Conservation (phyloP, 2,797 vertebrate species). For the Oreochromis mossambicus region DNA sequence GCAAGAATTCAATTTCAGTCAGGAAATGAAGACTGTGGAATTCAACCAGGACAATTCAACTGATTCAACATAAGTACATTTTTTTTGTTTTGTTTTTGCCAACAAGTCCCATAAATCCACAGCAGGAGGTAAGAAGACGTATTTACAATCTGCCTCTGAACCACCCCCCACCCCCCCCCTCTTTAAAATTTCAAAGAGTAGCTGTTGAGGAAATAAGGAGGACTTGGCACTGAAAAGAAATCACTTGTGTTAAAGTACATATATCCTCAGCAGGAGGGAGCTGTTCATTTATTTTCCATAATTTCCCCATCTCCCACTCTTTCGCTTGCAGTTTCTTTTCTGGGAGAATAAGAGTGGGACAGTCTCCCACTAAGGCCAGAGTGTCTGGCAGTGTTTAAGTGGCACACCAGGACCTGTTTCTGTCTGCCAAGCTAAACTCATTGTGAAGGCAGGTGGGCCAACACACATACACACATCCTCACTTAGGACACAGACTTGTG, state of each 20-base stretch:
- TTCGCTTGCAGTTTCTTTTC: conserved; percentile 17
- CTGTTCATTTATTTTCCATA: conserved; percentile 45
- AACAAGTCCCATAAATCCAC: conserved; percentile 52
- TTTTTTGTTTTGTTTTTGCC: conserved; percentile 19
- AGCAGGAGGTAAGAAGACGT: conserved; percentile 56
- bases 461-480: conserved; percentile 57
- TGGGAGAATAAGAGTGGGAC: conserved; percentile 35
- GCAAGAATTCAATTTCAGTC: conserved; percentile 49
- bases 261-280: conserved; percentile 49
- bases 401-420: conserved; percentile 60
- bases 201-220: conserved; percentile 56
- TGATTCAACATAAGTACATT: conserved; percentile 40
- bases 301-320: conserved; percentile 9
- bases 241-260: conserved; percentile 44
- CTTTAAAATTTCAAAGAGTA: conserved; percentile 51
- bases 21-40: conserved; percentile 31
- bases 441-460: conserved; percentile 69
- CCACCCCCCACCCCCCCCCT: accelerated
- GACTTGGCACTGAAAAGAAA: conserved; percentile 68
- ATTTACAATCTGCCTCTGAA: conserved; percentile 61
- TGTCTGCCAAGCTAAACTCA: conserved; percentile 71
- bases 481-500: conserved; percentile 67
- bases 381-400: conserved; percentile 70
- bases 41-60: conserved; percentile 42
- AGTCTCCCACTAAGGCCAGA: conserved; percentile 59